Percentiles rank a stretch among this genome's conserved stretches.
phyloP scores from a whole-genome alignment of 37 sponge, comb jelly and placozoan genomes.

The Mnemiopsis leidyi region DNA sequence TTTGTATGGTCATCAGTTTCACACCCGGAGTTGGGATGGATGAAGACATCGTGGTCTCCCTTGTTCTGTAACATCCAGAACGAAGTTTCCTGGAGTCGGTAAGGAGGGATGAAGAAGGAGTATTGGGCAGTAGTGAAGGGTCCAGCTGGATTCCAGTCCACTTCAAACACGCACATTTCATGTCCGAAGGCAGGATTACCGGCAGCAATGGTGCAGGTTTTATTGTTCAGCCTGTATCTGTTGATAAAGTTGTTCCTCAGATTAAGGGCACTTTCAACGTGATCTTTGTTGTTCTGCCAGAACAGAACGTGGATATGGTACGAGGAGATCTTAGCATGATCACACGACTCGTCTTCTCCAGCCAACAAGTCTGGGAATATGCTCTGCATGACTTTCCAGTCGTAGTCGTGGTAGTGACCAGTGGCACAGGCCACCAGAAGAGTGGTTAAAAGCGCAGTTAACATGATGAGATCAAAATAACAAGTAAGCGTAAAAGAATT shows the following conservation, averaged over 20 bases:
- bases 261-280: not conserved
- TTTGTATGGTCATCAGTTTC: constrained; percentile 17
- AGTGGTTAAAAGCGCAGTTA: not conserved
- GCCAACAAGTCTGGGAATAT: not conserved
- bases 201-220: not conserved
- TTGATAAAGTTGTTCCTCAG: not conserved
- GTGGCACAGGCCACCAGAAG: not conserved
- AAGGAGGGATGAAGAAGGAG: constrained; percentile 57
- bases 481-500: too few relatives aligned
- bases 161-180: constrained; percentile 23
- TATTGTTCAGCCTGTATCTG: not conserved
- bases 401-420: not conserved
- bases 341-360: not conserved
- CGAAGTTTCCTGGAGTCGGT: not conserved
- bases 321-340: not conserved
- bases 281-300: not conserved
- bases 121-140: constrained; percentile 26
- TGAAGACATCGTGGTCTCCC: constrained; percentile 29
- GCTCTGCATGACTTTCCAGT: not conserved
- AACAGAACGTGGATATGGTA: constrained; percentile 49
- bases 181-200: constrained; percentile 12
- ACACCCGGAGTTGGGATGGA: constrained; percentile 45
- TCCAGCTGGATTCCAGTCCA: not conserved
- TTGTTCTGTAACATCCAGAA: constrained; percentile 27
- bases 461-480: not conserved